Evolutionary conservation across 2,888 invertebrate species (phyloP).

Genomic region (Neelides folsomi): DNA sequence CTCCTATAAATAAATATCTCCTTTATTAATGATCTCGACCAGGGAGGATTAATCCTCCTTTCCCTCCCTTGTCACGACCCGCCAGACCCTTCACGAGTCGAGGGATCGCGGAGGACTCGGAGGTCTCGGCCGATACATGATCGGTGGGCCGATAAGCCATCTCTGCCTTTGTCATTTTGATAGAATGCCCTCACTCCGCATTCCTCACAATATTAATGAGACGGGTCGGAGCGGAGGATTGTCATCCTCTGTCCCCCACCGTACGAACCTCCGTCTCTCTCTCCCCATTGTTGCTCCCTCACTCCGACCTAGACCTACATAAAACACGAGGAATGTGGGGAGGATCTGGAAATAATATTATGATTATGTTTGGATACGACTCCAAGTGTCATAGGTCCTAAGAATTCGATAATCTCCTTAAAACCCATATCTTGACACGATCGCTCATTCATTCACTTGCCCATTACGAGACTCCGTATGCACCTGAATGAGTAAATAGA

Average conservation of each 20-base stretch:
- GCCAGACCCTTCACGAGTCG: neutral
- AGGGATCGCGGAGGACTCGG: neutral
- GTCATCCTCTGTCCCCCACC: too few species aligned
- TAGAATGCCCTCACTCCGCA: constrained; percentile 21
- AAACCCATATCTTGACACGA: too few species aligned
- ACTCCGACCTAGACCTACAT: neutral
- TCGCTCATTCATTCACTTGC: too few species aligned
- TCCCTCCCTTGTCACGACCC: neutral
- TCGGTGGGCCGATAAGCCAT: constrained; percentile 12
- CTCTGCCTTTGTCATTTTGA: constrained; percentile 23
- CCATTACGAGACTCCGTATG: too few species aligned
- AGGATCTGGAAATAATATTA: too few species aligned
- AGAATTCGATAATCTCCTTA: too few species aligned
- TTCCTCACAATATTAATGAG: constrained; percentile 30
- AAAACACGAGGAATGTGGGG: neutral
- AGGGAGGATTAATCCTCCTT: constrained; percentile 25
- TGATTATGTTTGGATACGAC: too few species aligned
- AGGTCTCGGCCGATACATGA: neutral
- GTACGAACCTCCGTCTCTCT: too few species aligned
- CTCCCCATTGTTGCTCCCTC: too few species aligned
- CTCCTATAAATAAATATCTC: constrained; percentile 25
- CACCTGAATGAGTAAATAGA: too few species aligned
- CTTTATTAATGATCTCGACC: constrained; percentile 31
- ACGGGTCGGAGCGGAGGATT: constrained; percentile 4
- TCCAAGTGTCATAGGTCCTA: too few species aligned